phyloP scores from a whole-genome alignment of 2,113 vertebrate genomes.

The Crotalus helleri region DNA sequence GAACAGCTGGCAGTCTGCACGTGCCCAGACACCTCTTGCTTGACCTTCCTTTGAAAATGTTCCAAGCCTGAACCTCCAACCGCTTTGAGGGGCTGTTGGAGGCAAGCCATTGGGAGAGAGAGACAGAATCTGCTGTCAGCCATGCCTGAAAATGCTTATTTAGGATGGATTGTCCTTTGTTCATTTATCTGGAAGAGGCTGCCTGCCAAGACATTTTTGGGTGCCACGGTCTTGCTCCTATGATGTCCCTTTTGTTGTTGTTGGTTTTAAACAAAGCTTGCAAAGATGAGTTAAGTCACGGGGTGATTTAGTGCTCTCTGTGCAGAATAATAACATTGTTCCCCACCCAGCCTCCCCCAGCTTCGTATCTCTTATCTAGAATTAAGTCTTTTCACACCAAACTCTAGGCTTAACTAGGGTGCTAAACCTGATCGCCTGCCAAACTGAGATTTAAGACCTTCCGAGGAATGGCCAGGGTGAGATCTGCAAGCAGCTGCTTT shows the following conservation, averaged over 20 bases:
- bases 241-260: background rate
- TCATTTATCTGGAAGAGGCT: background rate
- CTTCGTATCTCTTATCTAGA: background rate
- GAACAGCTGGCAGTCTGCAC: background rate
- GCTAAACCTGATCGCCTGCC: background rate
- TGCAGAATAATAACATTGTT: background rate
- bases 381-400: background rate
- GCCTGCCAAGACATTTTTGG: background rate
- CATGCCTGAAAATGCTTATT: constrained; percentile 38
- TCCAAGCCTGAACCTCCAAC: background rate
- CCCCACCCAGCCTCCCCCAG: too few relatives aligned
- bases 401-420: background rate
- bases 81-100: background rate
- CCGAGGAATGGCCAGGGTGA: background rate
- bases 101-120: background rate
- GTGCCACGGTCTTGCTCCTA: background rate
- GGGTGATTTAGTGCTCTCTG: background rate
- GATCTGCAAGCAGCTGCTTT: background rate
- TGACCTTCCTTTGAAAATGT: background rate
- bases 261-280: background rate
- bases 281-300: background rate
- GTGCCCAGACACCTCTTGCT: background rate
- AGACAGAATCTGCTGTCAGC: constrained; percentile 34
- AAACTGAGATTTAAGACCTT: background rate
- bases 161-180: constrained; percentile 18